Conservation (phyloP, 1,140 invertebrate species). For the Dreissena polymorpha region DNA sequence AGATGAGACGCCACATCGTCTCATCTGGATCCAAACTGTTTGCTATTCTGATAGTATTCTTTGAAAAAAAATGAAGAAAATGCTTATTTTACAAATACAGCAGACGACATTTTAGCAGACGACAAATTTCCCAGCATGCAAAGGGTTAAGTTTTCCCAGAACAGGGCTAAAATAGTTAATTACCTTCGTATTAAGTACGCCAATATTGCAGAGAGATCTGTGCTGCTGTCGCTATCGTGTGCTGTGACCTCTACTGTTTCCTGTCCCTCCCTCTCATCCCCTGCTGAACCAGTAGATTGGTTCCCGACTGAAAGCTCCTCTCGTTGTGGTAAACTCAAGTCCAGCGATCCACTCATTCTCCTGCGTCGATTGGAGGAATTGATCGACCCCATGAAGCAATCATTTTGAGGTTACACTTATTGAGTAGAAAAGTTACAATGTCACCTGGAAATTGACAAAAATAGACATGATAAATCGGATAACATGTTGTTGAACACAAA, state of each 20-base stretch:
- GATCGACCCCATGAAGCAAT: slow-evolving; percentile 60
- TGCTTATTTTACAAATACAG: too few relatives aligned
- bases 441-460: slow-evolving; percentile 19
- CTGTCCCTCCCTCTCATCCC: neutral
- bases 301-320: slow-evolving; percentile 32
- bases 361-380: slow-evolving; percentile 54
- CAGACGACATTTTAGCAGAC: too few relatives aligned
- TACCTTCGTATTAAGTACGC: slow-evolving; percentile 72
- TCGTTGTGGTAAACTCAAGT: slow-evolving; percentile 34
- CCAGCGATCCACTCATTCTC: slow-evolving; percentile 52
- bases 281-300: neutral
- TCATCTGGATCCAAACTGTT: too few relatives aligned
- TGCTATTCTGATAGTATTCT: too few relatives aligned
- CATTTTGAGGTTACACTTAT: slow-evolving; percentile 3
- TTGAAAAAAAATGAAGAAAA: too few relatives aligned
- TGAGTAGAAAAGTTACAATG: neutral
- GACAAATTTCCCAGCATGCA: too few relatives aligned
- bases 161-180: neutral
- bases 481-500: too few relatives aligned
- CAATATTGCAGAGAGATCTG: slow-evolving; percentile 69
- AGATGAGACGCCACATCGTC: too few relatives aligned
- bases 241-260: neutral
- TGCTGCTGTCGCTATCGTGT: slow-evolving; percentile 47
- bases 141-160: neutral
- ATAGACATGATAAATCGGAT: too few relatives aligned